A percentile compares a stretch with the other conserved stretches of the same genome.
These are phyloP conservation scores for Boloria selene DNA, from an alignment of 2,888 invertebrate genomes.

Conservation along the genomic window DNA sequence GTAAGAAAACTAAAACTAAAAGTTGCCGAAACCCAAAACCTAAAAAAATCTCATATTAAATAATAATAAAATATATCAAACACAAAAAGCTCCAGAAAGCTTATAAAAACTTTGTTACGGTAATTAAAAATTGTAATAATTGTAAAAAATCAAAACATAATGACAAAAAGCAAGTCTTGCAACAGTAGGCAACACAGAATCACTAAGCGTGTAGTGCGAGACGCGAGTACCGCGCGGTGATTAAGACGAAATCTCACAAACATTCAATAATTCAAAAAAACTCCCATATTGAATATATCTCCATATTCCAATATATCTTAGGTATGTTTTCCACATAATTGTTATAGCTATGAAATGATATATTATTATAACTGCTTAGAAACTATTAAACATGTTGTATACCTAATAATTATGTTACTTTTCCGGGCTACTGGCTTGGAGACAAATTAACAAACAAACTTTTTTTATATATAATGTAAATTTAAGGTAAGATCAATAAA, in stretches of 20 bases:
- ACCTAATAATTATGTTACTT: too few species aligned
- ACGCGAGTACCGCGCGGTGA: background rate
- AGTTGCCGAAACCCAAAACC: too few species aligned
- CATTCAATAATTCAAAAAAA: conserved; percentile 19
- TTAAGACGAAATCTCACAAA: conserved; percentile 13
- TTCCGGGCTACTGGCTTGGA: too few species aligned
- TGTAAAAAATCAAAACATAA: conserved; percentile 17
- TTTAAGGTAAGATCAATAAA: too few species aligned
- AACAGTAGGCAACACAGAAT: background rate
- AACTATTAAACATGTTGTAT: too few species aligned
- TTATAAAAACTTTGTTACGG: background rate
- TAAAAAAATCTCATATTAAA: too few species aligned
- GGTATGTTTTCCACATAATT: conserved; percentile 1
- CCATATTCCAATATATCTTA: conserved; percentile 10
- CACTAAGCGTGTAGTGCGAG: conserved; percentile 11
- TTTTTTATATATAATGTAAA: too few species aligned
- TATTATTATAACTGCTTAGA: background rate
- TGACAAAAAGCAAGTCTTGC: conserved; percentile 15
- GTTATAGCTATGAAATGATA: background rate
- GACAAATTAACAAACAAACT: too few species aligned
- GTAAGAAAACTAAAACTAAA: too few species aligned
- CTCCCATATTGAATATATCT: conserved; percentile 17
- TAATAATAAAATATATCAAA: too few species aligned
- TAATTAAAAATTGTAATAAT: background rate
- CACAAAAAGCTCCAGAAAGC: background rate